Conservation (phyloP, 1,140 invertebrate species). For the Papilio aristodemus region DNA sequence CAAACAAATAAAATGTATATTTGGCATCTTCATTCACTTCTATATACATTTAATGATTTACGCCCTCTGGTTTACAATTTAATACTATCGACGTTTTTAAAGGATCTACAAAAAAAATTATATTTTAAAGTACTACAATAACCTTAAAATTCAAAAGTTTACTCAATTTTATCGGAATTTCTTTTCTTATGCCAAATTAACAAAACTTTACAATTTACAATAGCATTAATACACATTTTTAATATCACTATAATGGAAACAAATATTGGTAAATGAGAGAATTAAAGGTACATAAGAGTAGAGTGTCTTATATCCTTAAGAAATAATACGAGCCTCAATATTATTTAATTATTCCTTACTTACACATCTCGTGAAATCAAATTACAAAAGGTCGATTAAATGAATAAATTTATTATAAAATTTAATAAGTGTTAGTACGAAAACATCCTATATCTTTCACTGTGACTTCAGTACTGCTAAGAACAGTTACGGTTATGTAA, state of each 20-base stretch:
- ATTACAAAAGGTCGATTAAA: too few species aligned
- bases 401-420: not conserved
- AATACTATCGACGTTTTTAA: not conserved
- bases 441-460: not conserved
- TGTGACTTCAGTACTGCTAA: constrained; percentile 11
- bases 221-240: too few species aligned
- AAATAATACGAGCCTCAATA: not conserved
- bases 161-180: too few species aligned
- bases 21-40: constrained; percentile 70
- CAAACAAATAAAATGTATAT: constrained; percentile 55
- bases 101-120: not conserved
- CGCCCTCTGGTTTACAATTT: not conserved
- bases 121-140: not conserved
- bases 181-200: too few species aligned
- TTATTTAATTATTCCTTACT: not conserved
- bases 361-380: not conserved
- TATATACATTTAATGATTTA: too few species aligned
- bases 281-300: too few species aligned
- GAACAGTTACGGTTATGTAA: not conserved
- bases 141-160: not conserved
- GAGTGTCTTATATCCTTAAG: not conserved
- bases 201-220: too few species aligned
- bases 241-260: too few species aligned
- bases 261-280: too few species aligned
- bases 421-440: not conserved